Conservation (phyloP, 2,113 vertebrate species). For the Pteruthius melanotis region DNA sequence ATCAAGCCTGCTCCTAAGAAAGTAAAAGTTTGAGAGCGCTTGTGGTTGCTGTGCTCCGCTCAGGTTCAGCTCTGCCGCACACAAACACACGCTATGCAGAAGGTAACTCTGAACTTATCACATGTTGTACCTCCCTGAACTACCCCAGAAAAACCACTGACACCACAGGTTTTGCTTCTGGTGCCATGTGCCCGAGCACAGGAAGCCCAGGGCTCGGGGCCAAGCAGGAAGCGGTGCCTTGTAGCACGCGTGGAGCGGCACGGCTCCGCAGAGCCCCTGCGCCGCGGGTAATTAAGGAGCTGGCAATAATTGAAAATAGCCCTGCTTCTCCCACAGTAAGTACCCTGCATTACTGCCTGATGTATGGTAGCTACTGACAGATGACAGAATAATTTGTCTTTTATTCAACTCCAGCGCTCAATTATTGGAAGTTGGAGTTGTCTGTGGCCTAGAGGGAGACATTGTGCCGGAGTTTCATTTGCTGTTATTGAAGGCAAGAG, state of each 20-base stretch:
- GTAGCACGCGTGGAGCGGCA: rapidly evolving
- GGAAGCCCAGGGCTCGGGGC: not conserved
- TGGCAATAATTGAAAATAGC: not conserved
- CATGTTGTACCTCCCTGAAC: not conserved
- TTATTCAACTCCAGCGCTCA: conserved; percentile 24
- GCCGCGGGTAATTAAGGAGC: not conserved
- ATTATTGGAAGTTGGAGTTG: conserved; percentile 20
- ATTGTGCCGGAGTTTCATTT: conserved; percentile 44
- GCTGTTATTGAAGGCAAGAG: conserved; percentile 60
- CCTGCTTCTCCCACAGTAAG: not conserved
- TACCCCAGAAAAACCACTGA: not conserved
- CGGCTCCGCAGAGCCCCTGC: not conserved
- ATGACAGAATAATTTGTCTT: conserved; percentile 37
- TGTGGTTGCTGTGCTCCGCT: not conserved
- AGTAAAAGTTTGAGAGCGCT: not conserved
- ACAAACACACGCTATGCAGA: rapidly evolving
- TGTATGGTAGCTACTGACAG: conserved; percentile 1
- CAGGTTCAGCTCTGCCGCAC: not conserved
- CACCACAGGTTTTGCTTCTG: not conserved
- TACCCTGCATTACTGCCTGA: not conserved
- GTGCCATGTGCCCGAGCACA: not conserved
- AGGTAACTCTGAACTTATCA: not conserved
- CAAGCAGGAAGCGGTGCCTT: not conserved
- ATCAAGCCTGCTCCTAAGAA: not conserved
- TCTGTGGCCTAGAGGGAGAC: conserved; percentile 56